Evolutionary conservation across 2,113 vertebrate genomes (phyloP).

Genomic region (Ptyas mucosa): DNA sequence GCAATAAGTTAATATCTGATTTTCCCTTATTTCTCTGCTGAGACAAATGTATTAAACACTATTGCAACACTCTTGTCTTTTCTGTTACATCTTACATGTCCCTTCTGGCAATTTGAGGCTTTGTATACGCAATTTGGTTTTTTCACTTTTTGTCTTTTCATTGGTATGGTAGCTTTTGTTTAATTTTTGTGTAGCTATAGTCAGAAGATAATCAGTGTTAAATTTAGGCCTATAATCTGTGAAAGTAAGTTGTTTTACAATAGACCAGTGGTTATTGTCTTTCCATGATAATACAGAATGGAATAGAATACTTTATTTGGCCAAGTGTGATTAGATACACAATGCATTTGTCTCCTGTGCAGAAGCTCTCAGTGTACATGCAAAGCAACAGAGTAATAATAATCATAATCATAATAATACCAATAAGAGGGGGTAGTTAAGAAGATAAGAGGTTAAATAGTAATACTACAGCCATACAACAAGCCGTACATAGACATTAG

Average conservation of each 20-base stretch:
- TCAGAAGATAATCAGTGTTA: background rate
- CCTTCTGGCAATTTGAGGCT: background rate
- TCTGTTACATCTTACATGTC: background rate
- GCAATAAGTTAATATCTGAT: constrained; percentile 12
- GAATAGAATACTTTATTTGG: background rate
- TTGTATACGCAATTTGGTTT: background rate
- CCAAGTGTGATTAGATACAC: background rate
- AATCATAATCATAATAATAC: background rate
- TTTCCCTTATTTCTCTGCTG: constrained; percentile 19
- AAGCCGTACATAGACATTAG: background rate
- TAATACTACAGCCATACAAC: background rate
- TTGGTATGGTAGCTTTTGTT: background rate
- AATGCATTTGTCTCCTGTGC: background rate
- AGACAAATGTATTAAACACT: constrained; percentile 11
- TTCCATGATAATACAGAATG: background rate
- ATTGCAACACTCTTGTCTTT: accelerated
- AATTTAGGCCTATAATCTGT: accelerated
- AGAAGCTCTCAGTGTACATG: background rate
- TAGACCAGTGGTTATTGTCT: background rate
- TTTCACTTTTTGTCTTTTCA: constrained; percentile 3
- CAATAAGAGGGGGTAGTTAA: background rate
- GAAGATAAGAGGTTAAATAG: background rate
- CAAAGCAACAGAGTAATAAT: background rate
- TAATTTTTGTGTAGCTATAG: accelerated
- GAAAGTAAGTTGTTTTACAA: background rate